Evolutionary conservation across 2,113 vertebrate genomes (phyloP).

Genomic region (Cathartes aura): DNA sequence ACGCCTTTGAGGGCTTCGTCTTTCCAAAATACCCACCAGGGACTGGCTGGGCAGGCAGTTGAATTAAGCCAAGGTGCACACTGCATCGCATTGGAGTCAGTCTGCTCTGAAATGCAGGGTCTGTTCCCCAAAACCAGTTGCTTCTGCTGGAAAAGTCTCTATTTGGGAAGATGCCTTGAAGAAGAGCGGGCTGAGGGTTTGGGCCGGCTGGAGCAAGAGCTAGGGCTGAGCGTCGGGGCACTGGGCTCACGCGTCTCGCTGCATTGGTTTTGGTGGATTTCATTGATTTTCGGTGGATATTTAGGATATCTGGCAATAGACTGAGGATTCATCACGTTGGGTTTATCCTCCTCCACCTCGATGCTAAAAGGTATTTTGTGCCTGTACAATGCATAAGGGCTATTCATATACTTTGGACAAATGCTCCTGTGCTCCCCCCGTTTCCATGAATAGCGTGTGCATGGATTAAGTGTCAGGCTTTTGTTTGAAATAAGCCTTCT

Average conservation of each 20-base stretch:
- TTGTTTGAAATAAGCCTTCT: not conserved
- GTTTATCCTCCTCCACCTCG: not conserved
- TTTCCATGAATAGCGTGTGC: not conserved
- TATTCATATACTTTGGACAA: not conserved
- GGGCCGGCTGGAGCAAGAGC: not conserved
- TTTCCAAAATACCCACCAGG: not conserved
- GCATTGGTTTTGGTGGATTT: not conserved
- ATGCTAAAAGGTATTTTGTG: not conserved
- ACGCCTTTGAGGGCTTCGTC: accelerated
- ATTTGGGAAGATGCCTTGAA: not conserved
- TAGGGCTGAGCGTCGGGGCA: accelerated
- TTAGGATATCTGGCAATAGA: not conserved
- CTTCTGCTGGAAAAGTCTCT: not conserved
- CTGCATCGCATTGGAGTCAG: accelerated
- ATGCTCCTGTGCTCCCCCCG: not conserved
- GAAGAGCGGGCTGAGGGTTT: not conserved
- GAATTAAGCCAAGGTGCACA: accelerated
- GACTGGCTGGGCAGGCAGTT: not conserved
- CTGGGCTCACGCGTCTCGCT: not conserved
- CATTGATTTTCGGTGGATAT: not conserved
- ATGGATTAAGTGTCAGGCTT: not conserved
- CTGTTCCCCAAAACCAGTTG: not conserved
- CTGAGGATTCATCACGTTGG: accelerated
- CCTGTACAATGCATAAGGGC: too few relatives aligned
- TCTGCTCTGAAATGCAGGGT: not conserved